These are phyloP conservation scores for Pteria penguin DNA, from an alignment of 2,888 invertebrate genomes.

Conservation along the genomic window DNA sequence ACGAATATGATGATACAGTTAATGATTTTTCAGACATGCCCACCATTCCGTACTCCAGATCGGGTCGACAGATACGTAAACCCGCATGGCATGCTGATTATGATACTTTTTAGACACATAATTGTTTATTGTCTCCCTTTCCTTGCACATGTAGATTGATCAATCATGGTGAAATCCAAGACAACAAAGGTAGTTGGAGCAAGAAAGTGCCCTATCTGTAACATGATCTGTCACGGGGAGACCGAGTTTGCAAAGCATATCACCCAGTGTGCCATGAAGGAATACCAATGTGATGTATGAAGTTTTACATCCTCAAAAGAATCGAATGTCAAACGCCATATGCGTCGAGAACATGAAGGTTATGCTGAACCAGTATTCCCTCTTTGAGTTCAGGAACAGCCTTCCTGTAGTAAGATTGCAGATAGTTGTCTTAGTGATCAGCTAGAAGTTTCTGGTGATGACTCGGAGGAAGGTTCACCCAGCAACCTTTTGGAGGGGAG, in stretches of 20 bases:
- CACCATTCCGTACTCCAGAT: neutral
- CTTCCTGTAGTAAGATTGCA: too few relatives aligned
- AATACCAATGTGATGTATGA: neutral
- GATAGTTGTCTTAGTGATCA: neutral
- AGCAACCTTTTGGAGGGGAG: neutral
- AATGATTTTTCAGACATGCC: conserved; percentile 6
- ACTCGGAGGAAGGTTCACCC: neutral
- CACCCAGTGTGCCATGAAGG: neutral
- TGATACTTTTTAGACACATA: neutral
- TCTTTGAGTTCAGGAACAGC: too few relatives aligned
- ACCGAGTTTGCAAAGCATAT: neutral
- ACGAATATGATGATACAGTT: neutral
- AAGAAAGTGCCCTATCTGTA: neutral
- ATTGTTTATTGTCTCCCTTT: neutral
- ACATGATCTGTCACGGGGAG: too few relatives aligned
- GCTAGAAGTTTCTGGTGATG: neutral
- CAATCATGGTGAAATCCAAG: neutral
- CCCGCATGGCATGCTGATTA: conserved; percentile 4
- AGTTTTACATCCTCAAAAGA: conserved; percentile 3
- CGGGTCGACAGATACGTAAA: conserved; percentile 1
- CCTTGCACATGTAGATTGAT: neutral
- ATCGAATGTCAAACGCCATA: conserved; percentile 3
- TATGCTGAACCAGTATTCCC: neutral
- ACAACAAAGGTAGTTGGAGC: neutral
- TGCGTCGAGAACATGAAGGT: neutral